Conservation (phyloP, 2,797 vertebrate species). For the Neomorphus geoffroyi region DNA sequence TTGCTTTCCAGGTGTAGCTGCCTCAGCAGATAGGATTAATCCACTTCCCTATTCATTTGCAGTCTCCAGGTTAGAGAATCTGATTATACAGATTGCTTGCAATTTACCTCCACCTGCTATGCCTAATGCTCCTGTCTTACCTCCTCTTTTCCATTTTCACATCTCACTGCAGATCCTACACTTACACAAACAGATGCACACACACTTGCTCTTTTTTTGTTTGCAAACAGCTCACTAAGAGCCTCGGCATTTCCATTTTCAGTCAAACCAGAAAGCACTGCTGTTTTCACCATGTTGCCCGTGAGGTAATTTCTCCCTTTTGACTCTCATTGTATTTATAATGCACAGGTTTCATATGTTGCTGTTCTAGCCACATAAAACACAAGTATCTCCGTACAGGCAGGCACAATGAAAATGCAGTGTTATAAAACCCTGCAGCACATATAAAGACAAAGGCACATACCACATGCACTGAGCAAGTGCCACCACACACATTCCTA, state of each 20-base stretch:
- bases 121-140: conserved; percentile 22
- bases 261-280: neutral
- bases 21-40: conserved; percentile 41
- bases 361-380: neutral
- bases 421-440: neutral
- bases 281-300: neutral
- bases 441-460: conserved; percentile 58
- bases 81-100: conserved; percentile 45
- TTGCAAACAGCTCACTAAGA: neutral
- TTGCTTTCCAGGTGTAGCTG: conserved; percentile 5
- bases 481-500: neutral
- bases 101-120: conserved; percentile 46
- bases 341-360: neutral
- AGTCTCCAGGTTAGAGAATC: conserved; percentile 42
- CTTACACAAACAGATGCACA: neutral
- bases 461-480: neutral
- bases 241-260: neutral
- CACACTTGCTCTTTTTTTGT: neutral
- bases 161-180: neutral
- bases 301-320: neutral
- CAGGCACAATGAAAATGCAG: neutral
- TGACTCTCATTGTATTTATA: neutral
- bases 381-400: neutral
- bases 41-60: neutral
- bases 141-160: conserved; percentile 1